These are phyloP conservation scores for Mercenaria mercenaria DNA, from an alignment of 1,140 invertebrate species.

Conservation along the genomic window DNA sequence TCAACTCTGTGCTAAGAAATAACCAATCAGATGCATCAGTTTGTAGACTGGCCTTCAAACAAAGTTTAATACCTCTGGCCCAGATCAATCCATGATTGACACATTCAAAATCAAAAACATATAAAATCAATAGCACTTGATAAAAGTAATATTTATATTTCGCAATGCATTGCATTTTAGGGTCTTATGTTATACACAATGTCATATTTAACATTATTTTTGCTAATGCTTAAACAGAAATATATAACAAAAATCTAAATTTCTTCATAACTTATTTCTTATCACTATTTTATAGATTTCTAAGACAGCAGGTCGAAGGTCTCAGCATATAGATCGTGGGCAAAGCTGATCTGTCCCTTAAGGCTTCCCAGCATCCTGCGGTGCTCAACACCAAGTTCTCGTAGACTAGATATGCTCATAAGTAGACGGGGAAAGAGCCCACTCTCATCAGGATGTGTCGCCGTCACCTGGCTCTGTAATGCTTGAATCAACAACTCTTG, in stretches of 20 bases:
- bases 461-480: conserved; percentile 80
- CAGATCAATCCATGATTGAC: background rate
- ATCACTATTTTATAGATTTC: background rate
- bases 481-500: conserved; percentile 84
- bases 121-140: background rate
- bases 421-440: conserved; percentile 85
- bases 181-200: too few relatives aligned
- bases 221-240: background rate
- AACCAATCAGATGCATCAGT: too few relatives aligned
- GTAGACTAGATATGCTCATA: conserved; percentile 85
- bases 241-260: background rate
- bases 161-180: background rate
- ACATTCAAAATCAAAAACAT: background rate
- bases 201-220: background rate
- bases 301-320: conserved; percentile 82
- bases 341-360: conserved; percentile 83
- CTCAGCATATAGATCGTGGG: conserved; percentile 84
- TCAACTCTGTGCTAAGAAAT: too few relatives aligned
- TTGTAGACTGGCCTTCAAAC: too few relatives aligned
- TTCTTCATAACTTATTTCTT: too few relatives aligned
- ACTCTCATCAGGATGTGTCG: conserved; percentile 79
- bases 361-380: conserved; percentile 82
- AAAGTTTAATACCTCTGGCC: too few relatives aligned
- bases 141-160: background rate
- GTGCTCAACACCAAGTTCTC: conserved; percentile 85